Evolutionary conservation across 2,113 vertebrate genomes (phyloP).

Genomic region (Perca flavescens): DNA sequence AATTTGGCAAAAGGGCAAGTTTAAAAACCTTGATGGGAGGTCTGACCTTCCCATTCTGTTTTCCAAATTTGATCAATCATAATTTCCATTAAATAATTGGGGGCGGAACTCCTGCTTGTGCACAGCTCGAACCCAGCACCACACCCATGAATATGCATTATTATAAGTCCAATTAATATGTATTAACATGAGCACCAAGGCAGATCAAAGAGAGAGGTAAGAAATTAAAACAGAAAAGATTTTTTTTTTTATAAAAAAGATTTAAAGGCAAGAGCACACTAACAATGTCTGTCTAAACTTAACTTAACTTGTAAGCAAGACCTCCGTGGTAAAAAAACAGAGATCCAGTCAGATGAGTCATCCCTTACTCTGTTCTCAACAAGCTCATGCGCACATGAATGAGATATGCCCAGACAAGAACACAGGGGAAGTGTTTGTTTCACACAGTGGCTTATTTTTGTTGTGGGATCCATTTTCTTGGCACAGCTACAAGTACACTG

Average conservation of each 20-base stretch:
- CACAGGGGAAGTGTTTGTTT: slow-evolving; percentile 35
- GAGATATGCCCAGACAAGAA: not conserved
- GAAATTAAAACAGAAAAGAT: not conserved
- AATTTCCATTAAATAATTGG: slow-evolving; percentile 36
- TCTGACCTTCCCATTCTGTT: slow-evolving; percentile 21
- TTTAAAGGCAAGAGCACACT: not conserved
- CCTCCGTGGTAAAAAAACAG: not conserved
- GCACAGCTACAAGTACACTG: slow-evolving; percentile 6
- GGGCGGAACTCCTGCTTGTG: not conserved
- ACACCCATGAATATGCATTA: not conserved
- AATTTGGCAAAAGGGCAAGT: not conserved
- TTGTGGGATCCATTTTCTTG: slow-evolving; percentile 18
- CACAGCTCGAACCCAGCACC: slow-evolving; percentile 19
- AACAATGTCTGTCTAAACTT: not conserved
- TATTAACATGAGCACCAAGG: slow-evolving; percentile 2
- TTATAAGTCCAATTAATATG: slow-evolving; percentile 28
- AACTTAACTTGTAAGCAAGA: not conserved
- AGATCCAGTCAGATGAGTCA: slow-evolving; percentile 13
- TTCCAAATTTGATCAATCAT: slow-evolving; percentile 24
- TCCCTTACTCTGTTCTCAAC: slow-evolving; percentile 13
- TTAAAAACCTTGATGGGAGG: not conserved
- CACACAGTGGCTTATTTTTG: slow-evolving; percentile 3
- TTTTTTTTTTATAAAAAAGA: too few relatives aligned
- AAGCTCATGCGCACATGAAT: not conserved
- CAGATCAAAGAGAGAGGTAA: slow-evolving; percentile 9